phyloP scores from a whole-genome alignment of 2,113 vertebrate species.

The Hypocryptadius cinnamomeus region DNA sequence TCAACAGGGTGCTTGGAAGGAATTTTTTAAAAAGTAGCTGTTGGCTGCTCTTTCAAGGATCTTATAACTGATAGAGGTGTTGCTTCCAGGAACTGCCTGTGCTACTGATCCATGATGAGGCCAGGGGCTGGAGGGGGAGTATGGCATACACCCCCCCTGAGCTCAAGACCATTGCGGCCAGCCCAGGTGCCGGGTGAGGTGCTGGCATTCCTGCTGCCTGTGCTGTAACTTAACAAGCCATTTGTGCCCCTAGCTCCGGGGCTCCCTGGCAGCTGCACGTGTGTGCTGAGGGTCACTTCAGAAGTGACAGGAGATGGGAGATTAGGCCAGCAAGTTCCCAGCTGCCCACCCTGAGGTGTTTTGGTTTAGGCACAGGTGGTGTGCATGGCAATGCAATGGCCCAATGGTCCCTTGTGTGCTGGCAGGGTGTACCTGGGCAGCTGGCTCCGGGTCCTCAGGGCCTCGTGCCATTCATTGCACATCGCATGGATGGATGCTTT shows the following conservation, averaged over 20 bases:
- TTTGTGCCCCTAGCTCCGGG: not conserved
- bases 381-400: fast-evolving
- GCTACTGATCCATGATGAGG: not conserved
- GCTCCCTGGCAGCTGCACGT: not conserved
- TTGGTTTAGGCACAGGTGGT: not conserved
- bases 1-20: not conserved
- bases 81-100: not conserved
- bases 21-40: not conserved
- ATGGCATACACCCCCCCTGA: not conserved
- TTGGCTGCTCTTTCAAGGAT: not conserved
- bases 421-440: not conserved
- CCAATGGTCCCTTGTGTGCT: fast-evolving
- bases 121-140: not conserved
- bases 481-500: fast-evolving
- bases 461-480: fast-evolving
- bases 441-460: not conserved
- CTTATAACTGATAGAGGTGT: too few relatives aligned
- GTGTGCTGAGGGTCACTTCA: not conserved
- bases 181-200: not conserved
- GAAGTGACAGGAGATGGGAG: not conserved
- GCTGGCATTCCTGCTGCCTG: not conserved
- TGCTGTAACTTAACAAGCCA: not conserved
- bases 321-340: not conserved
- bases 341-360: not conserved
- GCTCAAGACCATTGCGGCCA: fast-evolving